Conservation (phyloP, 2,113 vertebrate genomes). For the Leiothrix lutea region DNA sequence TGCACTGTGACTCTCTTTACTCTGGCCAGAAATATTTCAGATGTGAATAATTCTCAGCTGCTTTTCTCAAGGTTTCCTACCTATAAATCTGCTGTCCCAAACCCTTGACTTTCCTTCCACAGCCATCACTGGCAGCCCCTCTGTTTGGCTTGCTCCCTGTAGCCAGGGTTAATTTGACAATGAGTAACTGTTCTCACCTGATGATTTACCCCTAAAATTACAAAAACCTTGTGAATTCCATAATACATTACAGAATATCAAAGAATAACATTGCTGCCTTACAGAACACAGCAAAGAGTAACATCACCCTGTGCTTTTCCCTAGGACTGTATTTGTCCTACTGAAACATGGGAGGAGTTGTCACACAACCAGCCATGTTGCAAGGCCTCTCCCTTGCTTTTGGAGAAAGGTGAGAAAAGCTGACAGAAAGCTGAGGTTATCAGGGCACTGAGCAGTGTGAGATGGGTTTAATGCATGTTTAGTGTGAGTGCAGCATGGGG, state of each 20-base stretch:
- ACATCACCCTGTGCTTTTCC: neutral
- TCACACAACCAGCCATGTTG: neutral
- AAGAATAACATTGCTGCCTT: neutral
- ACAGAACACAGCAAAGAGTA: neutral
- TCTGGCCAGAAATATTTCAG: neutral
- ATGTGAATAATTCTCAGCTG: neutral
- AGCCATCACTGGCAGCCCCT: neutral
- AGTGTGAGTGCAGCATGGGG: neutral
- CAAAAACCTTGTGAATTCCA: neutral
- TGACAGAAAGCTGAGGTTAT: neutral
- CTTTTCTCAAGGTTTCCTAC: neutral
- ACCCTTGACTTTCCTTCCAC: neutral
- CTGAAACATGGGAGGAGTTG: neutral
- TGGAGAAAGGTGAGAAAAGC: neutral
- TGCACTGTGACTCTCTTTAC: neutral
- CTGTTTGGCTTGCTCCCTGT: neutral
- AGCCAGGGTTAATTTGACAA: neutral
- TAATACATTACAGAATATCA: neutral
- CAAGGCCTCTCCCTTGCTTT: neutral
- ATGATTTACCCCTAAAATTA: neutral
- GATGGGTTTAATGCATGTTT: neutral
- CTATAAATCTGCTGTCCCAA: neutral
- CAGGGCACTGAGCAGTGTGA: neutral
- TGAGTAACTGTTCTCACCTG: neutral
- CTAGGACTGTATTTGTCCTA: fast-evolving